Base-by-base conservation (phyloP, 2,113 vertebrate species). In the Cranoglanis bouderius region DNA sequence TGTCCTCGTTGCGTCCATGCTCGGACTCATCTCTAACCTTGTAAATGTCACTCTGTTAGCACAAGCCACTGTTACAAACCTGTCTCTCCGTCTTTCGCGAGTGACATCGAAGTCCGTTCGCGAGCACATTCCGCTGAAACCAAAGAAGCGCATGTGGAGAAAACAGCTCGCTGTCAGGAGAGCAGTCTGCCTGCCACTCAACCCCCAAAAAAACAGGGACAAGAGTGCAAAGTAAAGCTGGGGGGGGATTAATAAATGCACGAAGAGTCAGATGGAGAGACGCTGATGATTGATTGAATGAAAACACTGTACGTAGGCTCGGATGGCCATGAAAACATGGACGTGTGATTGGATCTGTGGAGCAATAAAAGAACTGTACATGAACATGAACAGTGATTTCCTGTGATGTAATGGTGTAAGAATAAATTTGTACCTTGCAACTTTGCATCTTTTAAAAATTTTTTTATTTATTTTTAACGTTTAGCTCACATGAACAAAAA, bases 101-200 rank as follows among this genome's bases (percentile, higher is more conserved):
- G 35, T 9, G 82, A 84, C 65, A 8, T 84, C 40, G 7, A 67
- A 84, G 16, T 67, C 61, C 3, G 26, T 49, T 84, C 57, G 61
- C 38, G 55, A 49, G 83, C n/a, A n/a, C n/a, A n/a, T n/a, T n/a
- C n/a, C n/a, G 83, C 61, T 85, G 70, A 35, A 91, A 92, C 86
- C 86, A 80, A 91, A 93, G 89, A 89, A 55, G 53, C 77, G 16
- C 57, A 29, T 89, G 46, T 70, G 83, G 84, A 82, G 89, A 83
- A 78, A 65, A 40, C 67, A 49, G 61, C 77, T 65, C 55, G 74
- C 91, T 87, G 90, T 91, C 91, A 92, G 90, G 90, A 90, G 80
- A 88, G 84, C 55, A 63, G 75, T 91, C 86, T 21, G 38, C 86
- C 84, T 77, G 82, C 80, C 89, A 85, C 67, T 90, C 85, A 53